Conservation (phyloP, 2,113 vertebrate genomes). For the Drymodes brunneopygia region DNA sequence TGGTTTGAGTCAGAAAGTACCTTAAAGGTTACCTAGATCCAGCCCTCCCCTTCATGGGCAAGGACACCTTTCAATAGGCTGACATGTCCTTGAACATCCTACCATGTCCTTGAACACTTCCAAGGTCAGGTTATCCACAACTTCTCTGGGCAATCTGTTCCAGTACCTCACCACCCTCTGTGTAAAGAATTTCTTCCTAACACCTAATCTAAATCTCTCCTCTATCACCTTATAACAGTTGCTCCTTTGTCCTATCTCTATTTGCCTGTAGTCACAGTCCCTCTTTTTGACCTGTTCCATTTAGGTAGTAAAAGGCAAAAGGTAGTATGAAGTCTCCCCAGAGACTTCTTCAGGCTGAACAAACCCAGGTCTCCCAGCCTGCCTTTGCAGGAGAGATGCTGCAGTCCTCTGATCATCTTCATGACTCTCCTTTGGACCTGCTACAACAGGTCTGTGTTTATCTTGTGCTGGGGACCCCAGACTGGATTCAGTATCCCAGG, state of each 20-base stretch:
- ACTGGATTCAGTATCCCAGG: not conserved
- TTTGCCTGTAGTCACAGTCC: not conserved
- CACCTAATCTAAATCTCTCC: not conserved
- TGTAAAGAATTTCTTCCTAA: not conserved
- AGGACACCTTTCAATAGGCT: not conserved
- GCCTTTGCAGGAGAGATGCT: not conserved
- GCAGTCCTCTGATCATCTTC: not conserved
- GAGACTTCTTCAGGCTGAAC: not conserved
- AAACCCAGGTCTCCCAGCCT: not conserved
- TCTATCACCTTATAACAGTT: not conserved
- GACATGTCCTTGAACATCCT: accelerated
- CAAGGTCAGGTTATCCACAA: not conserved
- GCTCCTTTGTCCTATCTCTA: not conserved
- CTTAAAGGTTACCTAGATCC: not conserved
- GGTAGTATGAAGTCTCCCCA: not conserved
- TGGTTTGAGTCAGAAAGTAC: not conserved
- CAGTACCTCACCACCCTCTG: not conserved
- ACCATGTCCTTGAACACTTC: accelerated
- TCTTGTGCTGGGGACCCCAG: not conserved
- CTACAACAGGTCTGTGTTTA: not conserved
- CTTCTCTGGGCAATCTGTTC: not conserved
- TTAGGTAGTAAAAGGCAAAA: not conserved
- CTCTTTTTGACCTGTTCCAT: not conserved
- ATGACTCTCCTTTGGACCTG: not conserved
- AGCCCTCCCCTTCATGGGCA: not conserved